phyloP scores from a whole-genome alignment of 2,797 vertebrate genomes.

The Syngnathus rostellatus region DNA sequence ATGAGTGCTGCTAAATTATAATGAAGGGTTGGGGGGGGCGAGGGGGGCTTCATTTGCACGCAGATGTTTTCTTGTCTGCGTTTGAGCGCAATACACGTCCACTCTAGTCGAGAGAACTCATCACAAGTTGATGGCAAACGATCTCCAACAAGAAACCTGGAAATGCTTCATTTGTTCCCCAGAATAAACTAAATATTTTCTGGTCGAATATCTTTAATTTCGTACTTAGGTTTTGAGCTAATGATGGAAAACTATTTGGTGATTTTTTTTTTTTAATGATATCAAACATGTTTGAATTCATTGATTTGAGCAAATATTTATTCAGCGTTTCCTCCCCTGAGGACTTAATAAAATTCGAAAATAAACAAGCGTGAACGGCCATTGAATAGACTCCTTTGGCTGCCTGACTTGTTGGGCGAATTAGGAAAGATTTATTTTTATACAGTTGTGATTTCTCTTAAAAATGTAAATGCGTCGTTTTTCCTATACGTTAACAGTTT shows the following conservation, averaged over 20 bases:
- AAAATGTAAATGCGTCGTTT: background rate
- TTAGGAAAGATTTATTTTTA: background rate
- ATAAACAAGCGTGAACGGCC: background rate
- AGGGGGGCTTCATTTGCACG: slow-evolving; percentile 1
- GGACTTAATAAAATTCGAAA: background rate
- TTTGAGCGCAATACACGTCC: slow-evolving; percentile 3
- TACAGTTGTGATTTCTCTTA: slow-evolving; percentile 24
- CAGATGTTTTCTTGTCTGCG: slow-evolving; percentile 1
- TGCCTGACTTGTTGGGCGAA: background rate
- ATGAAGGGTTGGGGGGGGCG: background rate
- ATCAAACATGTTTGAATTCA: background rate
- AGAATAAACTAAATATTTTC: background rate
- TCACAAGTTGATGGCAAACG: background rate
- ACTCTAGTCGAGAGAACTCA: background rate
- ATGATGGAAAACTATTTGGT: background rate
- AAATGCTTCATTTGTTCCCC: background rate
- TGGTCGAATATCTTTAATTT: background rate
- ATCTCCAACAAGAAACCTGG: background rate
- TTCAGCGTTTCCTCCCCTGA: too few relatives aligned
- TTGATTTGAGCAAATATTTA: slow-evolving; percentile 1
- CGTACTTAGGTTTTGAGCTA: background rate
- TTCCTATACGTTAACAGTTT: background rate
- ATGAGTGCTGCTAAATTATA: background rate
- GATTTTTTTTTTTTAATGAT: background rate
- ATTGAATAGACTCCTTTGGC: background rate